phyloP scores from a whole-genome alignment of 2,113 vertebrate species.

The Urocynchramus pylzowi region DNA sequence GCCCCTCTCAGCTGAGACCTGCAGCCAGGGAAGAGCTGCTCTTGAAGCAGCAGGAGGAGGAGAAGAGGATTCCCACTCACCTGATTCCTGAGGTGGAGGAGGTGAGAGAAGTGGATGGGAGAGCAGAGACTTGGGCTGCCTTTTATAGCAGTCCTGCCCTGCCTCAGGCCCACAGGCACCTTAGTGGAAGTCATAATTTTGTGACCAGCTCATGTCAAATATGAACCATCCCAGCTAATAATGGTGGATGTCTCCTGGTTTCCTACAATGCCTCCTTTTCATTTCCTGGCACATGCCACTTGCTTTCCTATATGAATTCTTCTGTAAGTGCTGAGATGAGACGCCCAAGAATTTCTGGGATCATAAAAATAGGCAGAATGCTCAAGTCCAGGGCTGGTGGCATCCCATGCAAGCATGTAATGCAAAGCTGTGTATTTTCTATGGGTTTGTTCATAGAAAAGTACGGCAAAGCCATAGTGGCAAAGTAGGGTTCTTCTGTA shows the following conservation, averaged over 20 bases:
- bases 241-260: not conserved
- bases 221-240: not conserved
- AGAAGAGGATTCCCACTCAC: too few species aligned
- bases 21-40: not conserved
- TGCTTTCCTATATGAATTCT: not conserved
- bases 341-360: fast-evolving
- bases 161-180: too few species aligned
- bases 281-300: not conserved
- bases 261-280: not conserved
- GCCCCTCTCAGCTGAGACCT: not conserved
- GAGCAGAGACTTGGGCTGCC: too few species aligned
- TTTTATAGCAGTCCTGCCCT: too few species aligned
- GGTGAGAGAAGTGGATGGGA: too few species aligned
- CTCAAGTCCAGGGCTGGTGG: not conserved
- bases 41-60: not conserved
- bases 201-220: not conserved
- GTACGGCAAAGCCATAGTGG: not conserved
- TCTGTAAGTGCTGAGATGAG: not conserved
- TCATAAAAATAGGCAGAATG: not conserved
- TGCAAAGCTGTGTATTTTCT: not conserved
- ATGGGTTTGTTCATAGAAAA: not conserved
- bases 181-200: not conserved
- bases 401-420: fast-evolving
- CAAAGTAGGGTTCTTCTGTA: not conserved
- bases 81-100: too few species aligned